Evolutionary conservation across 2,113 vertebrate species (phyloP).

Genomic region (Macaca nemestrina): DNA sequence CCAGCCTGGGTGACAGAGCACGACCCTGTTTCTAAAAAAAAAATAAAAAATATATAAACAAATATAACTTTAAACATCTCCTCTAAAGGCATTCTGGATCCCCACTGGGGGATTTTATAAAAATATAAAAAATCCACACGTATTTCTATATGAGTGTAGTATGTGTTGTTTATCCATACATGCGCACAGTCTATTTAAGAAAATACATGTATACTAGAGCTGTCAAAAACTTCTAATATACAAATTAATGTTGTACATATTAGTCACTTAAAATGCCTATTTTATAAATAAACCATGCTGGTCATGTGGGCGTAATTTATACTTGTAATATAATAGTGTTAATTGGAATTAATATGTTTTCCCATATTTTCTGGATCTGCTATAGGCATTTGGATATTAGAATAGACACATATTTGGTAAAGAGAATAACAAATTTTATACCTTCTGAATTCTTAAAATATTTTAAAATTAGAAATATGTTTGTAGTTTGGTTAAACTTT

Average conservation of each 20-base stretch:
- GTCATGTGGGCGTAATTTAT: constrained; percentile 51
- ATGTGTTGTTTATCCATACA: background rate
- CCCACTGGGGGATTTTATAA: no score
- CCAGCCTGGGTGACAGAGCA: no score
- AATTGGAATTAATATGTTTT: constrained; percentile 45
- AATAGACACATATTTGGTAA: background rate
- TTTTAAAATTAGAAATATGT: constrained; percentile 35
- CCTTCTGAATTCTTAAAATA: background rate
- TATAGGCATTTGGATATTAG: background rate
- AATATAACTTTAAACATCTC: no score
- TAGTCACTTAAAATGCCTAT: constrained; percentile 18
- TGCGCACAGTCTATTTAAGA: constrained; percentile 41
- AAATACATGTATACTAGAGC: constrained; percentile 25
- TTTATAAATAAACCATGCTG: constrained; percentile 62
- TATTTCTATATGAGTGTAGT: background rate
- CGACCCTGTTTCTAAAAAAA: no score
- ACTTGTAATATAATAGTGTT: background rate
- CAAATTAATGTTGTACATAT: background rate
- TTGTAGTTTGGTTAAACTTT: background rate
- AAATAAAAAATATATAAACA: no score
- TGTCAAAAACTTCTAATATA: constrained; percentile 30
- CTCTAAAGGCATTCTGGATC: no score
- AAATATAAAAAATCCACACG: background rate
- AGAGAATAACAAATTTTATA: background rate
- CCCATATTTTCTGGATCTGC: background rate